Evolutionary conservation across 2,797 vertebrate genomes (phyloP).

Genomic region (Myripristis jacobus): DNA sequence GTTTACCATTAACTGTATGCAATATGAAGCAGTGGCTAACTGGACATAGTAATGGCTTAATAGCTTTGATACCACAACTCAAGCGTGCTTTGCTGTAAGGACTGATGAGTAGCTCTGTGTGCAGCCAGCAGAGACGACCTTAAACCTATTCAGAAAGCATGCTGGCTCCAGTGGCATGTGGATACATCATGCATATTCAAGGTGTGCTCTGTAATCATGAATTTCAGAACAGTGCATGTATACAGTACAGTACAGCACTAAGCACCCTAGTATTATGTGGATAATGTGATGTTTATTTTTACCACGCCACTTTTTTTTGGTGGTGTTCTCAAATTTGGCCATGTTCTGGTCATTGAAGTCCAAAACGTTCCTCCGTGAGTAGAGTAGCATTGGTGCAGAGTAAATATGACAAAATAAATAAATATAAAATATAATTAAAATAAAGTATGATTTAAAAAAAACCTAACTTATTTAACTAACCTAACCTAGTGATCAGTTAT

Average conservation of each 20-base stretch:
- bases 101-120: background rate
- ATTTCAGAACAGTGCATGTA: conserved; percentile 1
- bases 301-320: background rate
- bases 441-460: too few relatives aligned
- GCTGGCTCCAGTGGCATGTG: conserved; percentile 1
- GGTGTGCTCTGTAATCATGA: conserved; percentile 14
- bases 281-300: background rate
- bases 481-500: too few relatives aligned
- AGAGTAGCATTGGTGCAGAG: too few relatives aligned
- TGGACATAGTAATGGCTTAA: conserved; percentile 32
- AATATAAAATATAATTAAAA: too few relatives aligned
- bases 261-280: background rate
- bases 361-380: conserved; percentile 10
- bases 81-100: conserved; percentile 34
- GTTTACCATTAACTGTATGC: conserved; percentile 28
- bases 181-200: conserved; percentile 20
- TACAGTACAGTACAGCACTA: conserved; percentile 6
- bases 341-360: background rate
- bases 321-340: background rate
- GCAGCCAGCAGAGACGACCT: conserved; percentile 16
- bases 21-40: conserved; percentile 25
- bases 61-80: conserved; percentile 31
- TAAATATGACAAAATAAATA: too few relatives aligned
- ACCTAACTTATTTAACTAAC: too few relatives aligned
- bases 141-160: conserved; percentile 6